Percentiles rank a stretch among this genome's conserved stretches.
These are phyloP conservation scores for Blennius ocellaris DNA, from an alignment of 2,113 vertebrate species.

Conservation along the genomic window DNA sequence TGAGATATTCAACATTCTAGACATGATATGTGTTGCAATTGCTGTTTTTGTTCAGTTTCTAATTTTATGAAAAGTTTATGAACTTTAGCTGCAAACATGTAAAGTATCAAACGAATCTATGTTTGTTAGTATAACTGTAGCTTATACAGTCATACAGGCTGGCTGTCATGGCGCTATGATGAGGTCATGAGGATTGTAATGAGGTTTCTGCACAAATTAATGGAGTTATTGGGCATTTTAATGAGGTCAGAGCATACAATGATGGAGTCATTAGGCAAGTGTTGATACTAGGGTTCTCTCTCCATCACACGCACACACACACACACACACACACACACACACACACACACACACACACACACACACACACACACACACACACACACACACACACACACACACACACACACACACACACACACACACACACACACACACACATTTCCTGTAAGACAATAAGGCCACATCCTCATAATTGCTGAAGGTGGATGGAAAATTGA, in stretches of 20 bases:
- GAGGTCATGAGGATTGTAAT: constrained; percentile 67
- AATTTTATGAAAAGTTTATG: not conserved
- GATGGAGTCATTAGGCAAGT: constrained; percentile 55
- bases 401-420: constrained; percentile 18
- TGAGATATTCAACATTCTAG: no score
- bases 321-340: constrained; percentile 10
- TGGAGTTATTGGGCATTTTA: constrained; percentile 63
- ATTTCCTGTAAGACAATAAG: constrained; percentile 45
- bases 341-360: constrained; percentile 16
- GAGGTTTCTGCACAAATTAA: constrained; percentile 63
- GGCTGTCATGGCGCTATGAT: constrained; percentile 37
- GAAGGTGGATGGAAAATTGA: constrained; percentile 41
- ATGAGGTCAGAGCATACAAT: constrained; percentile 66
- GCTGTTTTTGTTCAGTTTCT: not conserved
- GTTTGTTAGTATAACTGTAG: constrained; percentile 6
- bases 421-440: constrained; percentile 22
- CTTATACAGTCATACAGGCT: not conserved
- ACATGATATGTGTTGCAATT: not conserved
- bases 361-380: constrained; percentile 1
- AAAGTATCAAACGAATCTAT: not conserved
- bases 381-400: constrained; percentile 22
- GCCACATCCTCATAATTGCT: constrained; percentile 45
- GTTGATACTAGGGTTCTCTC: constrained; percentile 55
- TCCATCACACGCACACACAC: constrained; percentile 1
- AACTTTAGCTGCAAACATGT: not conserved